Evolutionary conservation across 2,113 vertebrate species (phyloP).

Genomic region (Thymallus thymallus): DNA sequence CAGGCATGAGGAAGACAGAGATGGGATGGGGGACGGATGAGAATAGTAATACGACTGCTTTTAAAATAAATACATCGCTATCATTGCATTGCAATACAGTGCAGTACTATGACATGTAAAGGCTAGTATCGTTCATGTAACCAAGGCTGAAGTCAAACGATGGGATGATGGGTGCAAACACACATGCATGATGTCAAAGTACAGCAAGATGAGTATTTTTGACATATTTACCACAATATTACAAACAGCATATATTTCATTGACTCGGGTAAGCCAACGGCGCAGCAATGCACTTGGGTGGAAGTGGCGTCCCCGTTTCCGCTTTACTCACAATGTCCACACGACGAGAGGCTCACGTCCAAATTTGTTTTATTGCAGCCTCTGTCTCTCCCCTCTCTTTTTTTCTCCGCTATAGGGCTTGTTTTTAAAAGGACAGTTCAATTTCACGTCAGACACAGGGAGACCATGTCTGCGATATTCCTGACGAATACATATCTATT

Average conservation of each 20-base stretch:
- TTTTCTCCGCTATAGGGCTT: constrained; percentile 84
- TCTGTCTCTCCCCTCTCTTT: constrained; percentile 66
- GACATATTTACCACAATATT: constrained; percentile 96
- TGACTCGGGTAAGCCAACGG: constrained; percentile 85
- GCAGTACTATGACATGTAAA: constrained; percentile 69
- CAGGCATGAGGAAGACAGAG: constrained; percentile 38
- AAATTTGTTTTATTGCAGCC: constrained; percentile 95
- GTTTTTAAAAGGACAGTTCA: constrained; percentile 93
- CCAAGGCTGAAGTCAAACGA: not conserved
- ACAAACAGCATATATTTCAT: constrained; percentile 95
- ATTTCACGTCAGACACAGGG: constrained; percentile 93
- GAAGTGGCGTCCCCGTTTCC: constrained; percentile 80
- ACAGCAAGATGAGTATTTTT: constrained; percentile 84
- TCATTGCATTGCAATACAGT: constrained; percentile 67
- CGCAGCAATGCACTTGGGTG: constrained; percentile 66
- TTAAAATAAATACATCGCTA: constrained; percentile 67
- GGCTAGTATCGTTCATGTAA: too few species aligned
- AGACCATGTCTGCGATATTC: constrained; percentile 88
- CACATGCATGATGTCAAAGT: constrained; percentile 75
- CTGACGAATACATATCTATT: constrained; percentile 98
- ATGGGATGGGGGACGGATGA: constrained; percentile 46
- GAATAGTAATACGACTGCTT: constrained; percentile 63
- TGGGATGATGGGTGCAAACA: constrained; percentile 46
- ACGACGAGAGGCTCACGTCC: constrained; percentile 86
- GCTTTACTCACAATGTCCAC: constrained; percentile 96